These are phyloP conservation scores for Dendrolimus punctatus DNA, from an alignment of 1,140 invertebrate genomes.

Conservation along the genomic window DNA sequence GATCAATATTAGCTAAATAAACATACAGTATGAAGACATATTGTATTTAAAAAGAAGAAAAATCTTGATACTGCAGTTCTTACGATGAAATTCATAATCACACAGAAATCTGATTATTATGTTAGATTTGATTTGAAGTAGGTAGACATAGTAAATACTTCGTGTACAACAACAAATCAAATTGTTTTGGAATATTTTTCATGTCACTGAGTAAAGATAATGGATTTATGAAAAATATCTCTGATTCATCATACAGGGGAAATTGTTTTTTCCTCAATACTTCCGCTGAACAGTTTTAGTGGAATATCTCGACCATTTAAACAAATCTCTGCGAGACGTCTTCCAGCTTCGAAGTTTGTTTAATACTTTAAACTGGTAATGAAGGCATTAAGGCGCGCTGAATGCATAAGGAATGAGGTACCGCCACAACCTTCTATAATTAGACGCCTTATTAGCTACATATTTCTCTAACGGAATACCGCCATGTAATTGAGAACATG, in stretches of 20 bases:
- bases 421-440: slow-evolving; percentile 49
- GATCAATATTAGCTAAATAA: too few species aligned
- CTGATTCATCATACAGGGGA: slow-evolving; percentile 8
- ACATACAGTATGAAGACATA: too few species aligned
- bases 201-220: background rate
- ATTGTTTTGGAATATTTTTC: background rate
- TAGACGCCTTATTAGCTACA: slow-evolving; percentile 43
- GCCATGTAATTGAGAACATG: too few species aligned
- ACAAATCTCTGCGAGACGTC: slow-evolving; percentile 53
- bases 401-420: slow-evolving; percentile 67
- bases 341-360: slow-evolving; percentile 56
- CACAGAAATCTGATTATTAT: too few species aligned
- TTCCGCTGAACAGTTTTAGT: slow-evolving; percentile 16
- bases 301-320: slow-evolving; percentile 32
- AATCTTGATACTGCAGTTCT: too few species aligned
- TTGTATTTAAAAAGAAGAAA: too few species aligned
- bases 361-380: slow-evolving; percentile 71
- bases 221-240: slow-evolving; percentile 1
- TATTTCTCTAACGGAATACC: slow-evolving; percentile 7
- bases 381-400: slow-evolving; percentile 64
- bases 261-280: slow-evolving; percentile 21
- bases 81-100: too few species aligned
- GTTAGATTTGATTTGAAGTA: too few species aligned
- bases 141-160: too few species aligned
- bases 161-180: background rate